Base-by-base conservation (phyloP, 2,888 invertebrate species). In the Drosophila barbarae region DNA sequence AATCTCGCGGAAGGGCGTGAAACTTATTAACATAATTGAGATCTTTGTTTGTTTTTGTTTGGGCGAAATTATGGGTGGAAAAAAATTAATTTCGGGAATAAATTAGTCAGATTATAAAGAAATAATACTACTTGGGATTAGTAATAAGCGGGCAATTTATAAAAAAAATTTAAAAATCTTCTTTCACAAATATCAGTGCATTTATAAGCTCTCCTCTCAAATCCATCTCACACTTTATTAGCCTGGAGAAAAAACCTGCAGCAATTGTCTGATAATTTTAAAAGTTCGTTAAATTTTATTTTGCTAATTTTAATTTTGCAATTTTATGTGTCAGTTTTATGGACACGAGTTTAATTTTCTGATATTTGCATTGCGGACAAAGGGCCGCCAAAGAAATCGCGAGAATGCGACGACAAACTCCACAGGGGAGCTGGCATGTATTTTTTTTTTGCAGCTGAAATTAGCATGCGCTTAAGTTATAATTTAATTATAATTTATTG, bases 401-500 rank as follows among this genome's bases (percentile, higher is more conserved):
- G 67, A 68, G 58, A 74, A 72, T 75, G 69, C 64, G 75, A 67
- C 80, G 77, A 77, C 77, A 77, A 75, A 69, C 77, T 36, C 80
- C 57, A 70, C 82, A 61, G 80, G 80, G 75, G 69, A 59, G 54
- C 68, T 47, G 41, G 9, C n/a, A 23, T 26, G 39, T 36, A 49
- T 61, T 49, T 65, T 46, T 50, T 52, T 42, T 51, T n/a, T 30
- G 8, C 28, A 34, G 12, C 49, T 12, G 28, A 86, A 87, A 87
- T 87, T 87, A 85, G 76, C 86, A 86, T 87, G 77, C 81, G 77
- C 72, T 77, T 73, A 80, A 79, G 74, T 85, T 78, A 87, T 87
- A 87, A 87, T 86, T 87, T 86, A 85, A 87, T 84, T 84, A 85
- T 86, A 86, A 87, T 86, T 87, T 87, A 87, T 87, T 79, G 84